phyloP scores from a whole-genome alignment of 2,888 invertebrate species.

The Lucinisca nassula region DNA sequence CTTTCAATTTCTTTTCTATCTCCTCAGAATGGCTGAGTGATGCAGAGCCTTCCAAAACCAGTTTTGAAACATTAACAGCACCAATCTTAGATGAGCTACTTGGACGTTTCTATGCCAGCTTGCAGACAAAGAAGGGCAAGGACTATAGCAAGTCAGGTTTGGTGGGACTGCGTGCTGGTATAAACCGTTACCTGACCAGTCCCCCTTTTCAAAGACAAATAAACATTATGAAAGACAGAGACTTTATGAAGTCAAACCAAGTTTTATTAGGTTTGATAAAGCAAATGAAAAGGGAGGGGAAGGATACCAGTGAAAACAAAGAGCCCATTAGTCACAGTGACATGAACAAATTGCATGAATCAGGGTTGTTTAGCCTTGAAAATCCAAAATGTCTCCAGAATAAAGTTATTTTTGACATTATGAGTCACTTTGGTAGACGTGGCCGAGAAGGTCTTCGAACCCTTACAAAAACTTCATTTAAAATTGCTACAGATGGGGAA shows the following conservation, averaged over 20 bases:
- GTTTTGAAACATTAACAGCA: no score
- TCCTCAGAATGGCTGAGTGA: no score
- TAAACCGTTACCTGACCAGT: conserved; percentile 38
- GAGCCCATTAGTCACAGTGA: conserved; percentile 26
- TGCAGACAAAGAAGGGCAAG: conserved; percentile 13
- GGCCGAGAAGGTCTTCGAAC: background rate
- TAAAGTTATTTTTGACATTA: conserved; percentile 18
- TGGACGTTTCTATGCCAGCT: conserved; percentile 3
- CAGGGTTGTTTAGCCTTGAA: background rate
- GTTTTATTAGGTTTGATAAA: conserved; percentile 44
- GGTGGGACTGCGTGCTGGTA: conserved; percentile 25
- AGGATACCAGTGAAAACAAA: conserved; percentile 33
- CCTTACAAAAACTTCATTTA: conserved; percentile 11
- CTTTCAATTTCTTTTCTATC: no score
- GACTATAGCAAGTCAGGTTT: conserved; percentile 44
- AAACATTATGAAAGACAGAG: conserved; percentile 40
- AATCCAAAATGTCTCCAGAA: background rate
- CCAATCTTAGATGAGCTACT: no score
- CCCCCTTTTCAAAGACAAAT: conserved; percentile 13
- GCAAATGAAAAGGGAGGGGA: conserved; percentile 45
- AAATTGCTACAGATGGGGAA: background rate
- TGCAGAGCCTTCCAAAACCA: no score
- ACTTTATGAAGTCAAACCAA: conserved; percentile 42
- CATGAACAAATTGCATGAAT: background rate
- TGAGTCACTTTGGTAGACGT: conserved; percentile 16